These are phyloP conservation scores for Etheostoma cragini DNA, from an alignment of 2,113 vertebrate species.

Conservation along the genomic window DNA sequence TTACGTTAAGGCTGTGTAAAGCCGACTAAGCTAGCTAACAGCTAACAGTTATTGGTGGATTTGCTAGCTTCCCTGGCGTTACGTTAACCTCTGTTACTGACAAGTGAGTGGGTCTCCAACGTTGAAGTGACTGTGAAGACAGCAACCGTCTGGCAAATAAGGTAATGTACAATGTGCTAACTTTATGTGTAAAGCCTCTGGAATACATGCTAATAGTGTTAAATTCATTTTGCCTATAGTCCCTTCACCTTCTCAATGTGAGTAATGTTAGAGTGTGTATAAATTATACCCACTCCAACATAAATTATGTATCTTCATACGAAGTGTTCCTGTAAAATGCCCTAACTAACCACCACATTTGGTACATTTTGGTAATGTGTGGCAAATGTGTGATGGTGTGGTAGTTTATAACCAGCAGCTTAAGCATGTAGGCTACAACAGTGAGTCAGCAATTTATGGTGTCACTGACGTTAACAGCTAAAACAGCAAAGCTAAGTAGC, in stretches of 20 bases:
- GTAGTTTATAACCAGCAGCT: background rate
- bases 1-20: background rate
- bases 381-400: background rate
- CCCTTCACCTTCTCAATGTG: background rate
- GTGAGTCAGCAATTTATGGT: slow-evolving; percentile 1
- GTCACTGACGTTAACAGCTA: background rate
- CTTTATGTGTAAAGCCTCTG: too few relatives aligned
- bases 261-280: background rate
- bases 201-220: background rate
- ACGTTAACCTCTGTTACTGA: background rate
- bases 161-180: background rate
- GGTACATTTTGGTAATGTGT: background rate
- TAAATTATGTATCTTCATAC: background rate
- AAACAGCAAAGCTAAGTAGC: background rate
- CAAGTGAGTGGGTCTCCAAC: background rate
- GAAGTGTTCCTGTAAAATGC: background rate
- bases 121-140: background rate
- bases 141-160: background rate
- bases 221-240: background rate
- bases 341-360: background rate
- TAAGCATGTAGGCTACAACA: background rate
- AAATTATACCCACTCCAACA: too few relatives aligned
- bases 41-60: background rate
- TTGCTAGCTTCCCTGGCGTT: background rate
- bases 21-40: background rate